Conservation (phyloP, 2,888 invertebrate genomes). For the Ophioninae sp. region DNA sequence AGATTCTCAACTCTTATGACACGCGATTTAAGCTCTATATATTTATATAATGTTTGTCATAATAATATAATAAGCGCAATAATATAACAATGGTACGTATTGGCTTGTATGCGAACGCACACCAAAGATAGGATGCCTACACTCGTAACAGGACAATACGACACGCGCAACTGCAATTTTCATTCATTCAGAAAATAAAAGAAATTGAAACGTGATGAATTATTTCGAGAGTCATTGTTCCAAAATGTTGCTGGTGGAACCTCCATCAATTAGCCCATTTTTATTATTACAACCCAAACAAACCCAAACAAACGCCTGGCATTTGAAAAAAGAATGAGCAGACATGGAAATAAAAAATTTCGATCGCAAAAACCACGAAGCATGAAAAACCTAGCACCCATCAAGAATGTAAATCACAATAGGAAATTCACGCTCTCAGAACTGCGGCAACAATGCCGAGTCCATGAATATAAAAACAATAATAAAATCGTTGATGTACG, state of each 20-base stretch:
- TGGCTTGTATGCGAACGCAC: not conserved
- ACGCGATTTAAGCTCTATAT: conserved; percentile 16
- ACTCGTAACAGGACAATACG: not conserved
- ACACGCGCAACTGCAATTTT: not conserved
- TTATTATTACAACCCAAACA: too few relatives aligned
- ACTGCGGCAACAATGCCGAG: too few relatives aligned
- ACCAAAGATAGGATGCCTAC: not conserved
- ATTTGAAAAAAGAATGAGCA: too few relatives aligned
- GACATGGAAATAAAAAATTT: too few relatives aligned
- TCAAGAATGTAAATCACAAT: too few relatives aligned
- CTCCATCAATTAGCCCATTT: too few relatives aligned
- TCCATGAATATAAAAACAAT: not conserved
- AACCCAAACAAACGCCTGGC: too few relatives aligned
- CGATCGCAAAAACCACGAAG: too few relatives aligned
- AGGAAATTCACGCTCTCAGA: not conserved
- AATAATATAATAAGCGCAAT: not conserved
- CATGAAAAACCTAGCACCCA: too few relatives aligned
- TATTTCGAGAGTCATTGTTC: not conserved
- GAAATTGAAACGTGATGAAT: conserved; percentile 6
- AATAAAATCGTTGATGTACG: not conserved
- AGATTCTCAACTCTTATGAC: conserved; percentile 20
- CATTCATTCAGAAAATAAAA: conserved; percentile 39
- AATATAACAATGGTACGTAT: conserved; percentile 19
- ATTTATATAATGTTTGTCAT: not conserved
- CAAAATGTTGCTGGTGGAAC: too few relatives aligned